These are phyloP conservation scores for Melanchra persicariae DNA, from an alignment of 2,888 invertebrate species.

Conservation along the genomic window DNA sequence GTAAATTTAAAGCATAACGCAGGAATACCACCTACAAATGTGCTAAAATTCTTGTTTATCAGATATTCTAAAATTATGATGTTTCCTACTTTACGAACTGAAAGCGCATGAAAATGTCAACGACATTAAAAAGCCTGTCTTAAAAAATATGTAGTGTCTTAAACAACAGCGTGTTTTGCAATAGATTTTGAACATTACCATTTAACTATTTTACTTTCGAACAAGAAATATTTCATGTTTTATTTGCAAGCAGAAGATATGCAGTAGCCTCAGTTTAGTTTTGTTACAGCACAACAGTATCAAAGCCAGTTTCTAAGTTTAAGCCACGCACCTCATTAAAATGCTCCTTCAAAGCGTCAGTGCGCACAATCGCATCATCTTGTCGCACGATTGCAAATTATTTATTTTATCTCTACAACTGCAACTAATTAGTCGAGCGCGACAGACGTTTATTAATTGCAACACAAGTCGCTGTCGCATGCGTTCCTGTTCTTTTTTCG, in stretches of 20 bases:
- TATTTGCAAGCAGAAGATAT: background rate
- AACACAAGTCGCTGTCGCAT: constrained; percentile 83
- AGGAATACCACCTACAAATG: background rate
- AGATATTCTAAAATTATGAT: background rate
- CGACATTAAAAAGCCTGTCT: background rate
- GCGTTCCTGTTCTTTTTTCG: constrained; percentile 71
- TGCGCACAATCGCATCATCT: constrained; percentile 71
- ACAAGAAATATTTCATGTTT: background rate
- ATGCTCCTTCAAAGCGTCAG: constrained; percentile 70
- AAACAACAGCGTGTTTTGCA: background rate
- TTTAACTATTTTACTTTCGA: too few relatives aligned
- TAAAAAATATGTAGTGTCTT: background rate
- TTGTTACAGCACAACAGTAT: constrained; percentile 28
- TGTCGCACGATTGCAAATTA: constrained; percentile 76
- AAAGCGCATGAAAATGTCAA: background rate
- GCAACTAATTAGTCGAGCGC: constrained; percentile 87
- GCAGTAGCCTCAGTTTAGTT: constrained; percentile 9
- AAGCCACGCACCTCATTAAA: constrained; percentile 68
- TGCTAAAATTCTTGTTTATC: background rate
- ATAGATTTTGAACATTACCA: too few relatives aligned
- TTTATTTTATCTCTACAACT: constrained; percentile 81
- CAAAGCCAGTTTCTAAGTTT: constrained; percentile 44
- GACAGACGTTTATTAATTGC: constrained; percentile 89
- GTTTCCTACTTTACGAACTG: background rate
- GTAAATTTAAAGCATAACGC: background rate